Base-by-base conservation (phyloP, 2,113 vertebrate genomes). In the cattle (Bos taurus) region DNA sequence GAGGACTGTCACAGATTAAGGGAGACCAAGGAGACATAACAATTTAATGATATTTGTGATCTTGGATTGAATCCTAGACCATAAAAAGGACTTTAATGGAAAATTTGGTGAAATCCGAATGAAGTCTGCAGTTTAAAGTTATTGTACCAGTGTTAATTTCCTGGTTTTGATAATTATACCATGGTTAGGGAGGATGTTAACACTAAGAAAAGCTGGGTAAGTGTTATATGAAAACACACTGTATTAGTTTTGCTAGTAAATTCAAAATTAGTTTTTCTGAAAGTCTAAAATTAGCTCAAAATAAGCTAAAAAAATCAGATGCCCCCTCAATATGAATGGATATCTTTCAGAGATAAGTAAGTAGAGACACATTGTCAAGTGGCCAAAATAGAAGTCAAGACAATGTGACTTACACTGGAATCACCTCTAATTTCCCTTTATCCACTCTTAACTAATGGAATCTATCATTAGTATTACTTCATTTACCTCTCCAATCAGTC, bases 241-340 rank as follows among this genome's bases (percentile, higher is more conserved):
- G 26, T 17, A 88, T 1, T 52, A 52, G 85, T 89, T 95, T 95
- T 91, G 2, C 1, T 50, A 33, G 78, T 81, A 81, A 81, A 81
- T 50, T 46, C 46, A 33, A 81, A 33, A 21, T 81, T 50, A 77
- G 21, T 26, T 88, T 93, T 91, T 90, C 36, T 83, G 3, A 88
- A 88, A 90, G 80, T 60, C 14, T 84, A 82, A 95, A 88, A 95
- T 92, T 90, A 77, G 52, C n/a, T 95, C 59, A 95, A 96, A 93
- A 95, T 56, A 83, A 80, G 21, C 30, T 54, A 56, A 60, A 93
- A 92, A 92, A 40, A 60, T 93, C 77, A 90, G 33, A 50, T 33
- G 19, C 6, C 52, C 88, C 11, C 33, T 82, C 50, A 93, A 93
- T 36, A 67, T 92, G 92, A 96, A 90, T 90, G 59, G 57, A 60